Base-by-base conservation (phyloP, 1,140 invertebrate genomes). In the Bicyclus anynana region DNA sequence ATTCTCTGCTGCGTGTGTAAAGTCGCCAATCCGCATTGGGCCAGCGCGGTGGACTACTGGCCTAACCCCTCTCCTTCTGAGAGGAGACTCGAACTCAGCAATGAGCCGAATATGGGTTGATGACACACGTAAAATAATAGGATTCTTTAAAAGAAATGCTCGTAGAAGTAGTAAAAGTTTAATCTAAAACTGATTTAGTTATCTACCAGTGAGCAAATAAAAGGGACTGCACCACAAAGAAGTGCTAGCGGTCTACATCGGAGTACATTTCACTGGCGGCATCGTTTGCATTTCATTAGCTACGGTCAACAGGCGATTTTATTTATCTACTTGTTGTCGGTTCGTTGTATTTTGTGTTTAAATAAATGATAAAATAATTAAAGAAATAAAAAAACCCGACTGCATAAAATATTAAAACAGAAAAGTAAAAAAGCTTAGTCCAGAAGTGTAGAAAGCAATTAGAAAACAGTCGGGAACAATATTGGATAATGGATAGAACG, bases 211-310 rank as follows among this genome's bases (percentile, higher is more conserved):
- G 46, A 62, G 53, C 29, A 27, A 46, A 54, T 56, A 48, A 29
- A 37, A 62, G 62, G 54, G 64, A 61, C 38, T 58, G 55, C 54
- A 54, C 62, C 40, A 46, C 44, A 40, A 47, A 17, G 42, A 58
- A 58, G 49, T 60, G 61, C 67, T 65, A 72, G 61, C 67, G 67
- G 72, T 53, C 69, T 65, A 63, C 67, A 67, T 59, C 59, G 62
- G 57, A 67, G 61, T 63, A 62, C 70, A 74, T 74, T 80, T 75
- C 75, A 68, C 72, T 73, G 62, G 53, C 4, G 17, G 62, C 65
- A 73, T 77, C 79, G 76, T 80, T 80, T 80, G 76, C 74, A 77
- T 80, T 83, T 83, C 77, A 79, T 83, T 80, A 79, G 74, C 67
- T 69, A 49, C 60, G 67, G 74, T 74, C 75, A 80, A 80, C 80